Evolutionary conservation across 2,888 invertebrate species (phyloP).

Genomic region (Apotomis capreana): DNA sequence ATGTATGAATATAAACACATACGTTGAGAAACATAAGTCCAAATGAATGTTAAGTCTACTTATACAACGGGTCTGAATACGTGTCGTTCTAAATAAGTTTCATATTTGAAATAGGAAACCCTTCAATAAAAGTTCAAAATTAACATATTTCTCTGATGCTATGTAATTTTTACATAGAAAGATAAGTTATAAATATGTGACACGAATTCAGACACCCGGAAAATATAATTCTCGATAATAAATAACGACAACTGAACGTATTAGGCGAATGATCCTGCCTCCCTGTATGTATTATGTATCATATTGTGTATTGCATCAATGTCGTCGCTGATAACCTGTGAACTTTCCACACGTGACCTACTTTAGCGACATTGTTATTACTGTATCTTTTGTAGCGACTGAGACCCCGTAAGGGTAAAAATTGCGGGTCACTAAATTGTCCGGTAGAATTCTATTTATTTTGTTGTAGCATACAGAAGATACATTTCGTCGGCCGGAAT

Average conservation of each 20-base stretch:
- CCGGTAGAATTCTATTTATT: not conserved
- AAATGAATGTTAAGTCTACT: too few relatives aligned
- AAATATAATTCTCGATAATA: constrained; percentile 16
- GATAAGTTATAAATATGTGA: too few relatives aligned
- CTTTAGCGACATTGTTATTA: constrained; percentile 12
- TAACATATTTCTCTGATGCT: too few relatives aligned
- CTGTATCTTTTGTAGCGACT: constrained; percentile 15
- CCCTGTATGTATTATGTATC: constrained; percentile 47
- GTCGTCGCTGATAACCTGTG: constrained; percentile 47
- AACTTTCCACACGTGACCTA: constrained; percentile 54
- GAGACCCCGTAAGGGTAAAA: constrained; percentile 2
- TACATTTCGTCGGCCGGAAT: not conserved
- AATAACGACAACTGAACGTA: constrained; percentile 23
- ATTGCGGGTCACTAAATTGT: not conserved
- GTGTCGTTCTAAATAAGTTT: too few relatives aligned
- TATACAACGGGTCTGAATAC: too few relatives aligned
- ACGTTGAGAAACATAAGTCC: too few relatives aligned
- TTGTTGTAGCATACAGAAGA: not conserved
- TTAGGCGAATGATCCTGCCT: constrained; percentile 40
- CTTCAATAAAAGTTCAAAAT: too few relatives aligned
- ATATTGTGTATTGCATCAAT: constrained; percentile 47
- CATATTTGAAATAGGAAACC: too few relatives aligned
- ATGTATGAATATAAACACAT: too few relatives aligned
- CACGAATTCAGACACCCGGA: constrained; percentile 15
- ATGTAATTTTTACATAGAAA: too few relatives aligned